Conservation (phyloP, 2,888 invertebrate genomes). For the Archips xylosteana region DNA sequence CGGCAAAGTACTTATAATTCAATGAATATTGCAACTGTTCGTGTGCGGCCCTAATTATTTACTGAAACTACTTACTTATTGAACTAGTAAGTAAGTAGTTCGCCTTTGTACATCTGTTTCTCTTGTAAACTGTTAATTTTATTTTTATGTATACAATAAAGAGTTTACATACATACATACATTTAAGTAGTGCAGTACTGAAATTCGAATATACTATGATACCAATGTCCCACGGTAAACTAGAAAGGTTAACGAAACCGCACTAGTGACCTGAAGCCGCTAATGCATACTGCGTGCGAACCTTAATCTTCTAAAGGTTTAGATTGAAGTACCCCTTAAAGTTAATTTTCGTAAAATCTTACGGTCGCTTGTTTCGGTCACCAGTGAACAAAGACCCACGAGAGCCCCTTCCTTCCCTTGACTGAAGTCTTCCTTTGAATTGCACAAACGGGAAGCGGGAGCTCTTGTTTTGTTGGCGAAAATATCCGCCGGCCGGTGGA, state of each 20-base stretch:
- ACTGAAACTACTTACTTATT: too few relatives aligned
- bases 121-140: too few relatives aligned
- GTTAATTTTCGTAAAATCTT: slow-evolving; percentile 84
- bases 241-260: slow-evolving; percentile 55
- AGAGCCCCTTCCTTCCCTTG: slow-evolving; percentile 45
- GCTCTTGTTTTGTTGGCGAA: slow-evolving; percentile 57
- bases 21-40: too few relatives aligned
- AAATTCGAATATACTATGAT: too few relatives aligned
- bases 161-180: too few relatives aligned
- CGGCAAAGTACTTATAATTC: too few relatives aligned
- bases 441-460: slow-evolving; percentile 48
- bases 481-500: slow-evolving; percentile 57
- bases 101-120: too few relatives aligned
- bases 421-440: slow-evolving; percentile 43
- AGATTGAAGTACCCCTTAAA: slow-evolving; percentile 76
- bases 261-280: slow-evolving; percentile 60
- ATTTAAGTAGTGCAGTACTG: too few relatives aligned
- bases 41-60: too few relatives aligned
- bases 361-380: slow-evolving; percentile 63
- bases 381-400: slow-evolving; percentile 52
- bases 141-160: too few relatives aligned
- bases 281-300: slow-evolving; percentile 66
- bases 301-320: slow-evolving; percentile 77
- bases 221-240: background rate
- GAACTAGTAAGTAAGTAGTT: too few relatives aligned